Evolutionary conservation across 2,888 invertebrate species (phyloP).

Genomic region (Trimorus sp.): DNA sequence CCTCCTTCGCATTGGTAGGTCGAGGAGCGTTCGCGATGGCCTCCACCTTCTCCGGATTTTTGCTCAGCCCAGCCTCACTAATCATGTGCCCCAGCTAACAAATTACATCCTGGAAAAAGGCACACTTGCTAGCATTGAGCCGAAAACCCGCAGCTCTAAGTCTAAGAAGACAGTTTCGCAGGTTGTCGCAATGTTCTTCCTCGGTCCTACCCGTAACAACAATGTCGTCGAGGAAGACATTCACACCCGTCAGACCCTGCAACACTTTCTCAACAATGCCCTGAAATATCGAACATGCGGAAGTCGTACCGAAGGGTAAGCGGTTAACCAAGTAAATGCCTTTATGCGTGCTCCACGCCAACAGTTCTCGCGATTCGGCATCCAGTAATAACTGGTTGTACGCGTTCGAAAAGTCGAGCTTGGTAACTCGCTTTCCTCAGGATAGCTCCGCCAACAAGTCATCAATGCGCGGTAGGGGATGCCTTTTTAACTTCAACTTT

Average conservation of each 20-base stretch:
- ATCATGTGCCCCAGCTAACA: too few relatives aligned
- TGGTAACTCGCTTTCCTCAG: conserved; percentile 17
- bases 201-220: conserved; percentile 10
- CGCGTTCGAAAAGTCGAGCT: conserved; percentile 24
- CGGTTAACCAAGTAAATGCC: conserved; percentile 29
- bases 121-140: not conserved
- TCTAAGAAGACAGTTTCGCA: too few relatives aligned
- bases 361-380: conserved; percentile 6
- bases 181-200: too few relatives aligned
- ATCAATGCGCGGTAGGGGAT: conserved; percentile 68
- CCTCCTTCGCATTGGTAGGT: too few relatives aligned
- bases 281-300: conserved; percentile 26
- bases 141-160: too few relatives aligned
- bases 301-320: conserved; percentile 17
- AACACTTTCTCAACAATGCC: conserved; percentile 20
- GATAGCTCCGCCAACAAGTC: conserved; percentile 66
- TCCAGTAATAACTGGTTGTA: conserved; percentile 27
- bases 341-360: conserved; percentile 45
- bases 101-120: too few relatives aligned
- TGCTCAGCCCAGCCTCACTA: too few relatives aligned
- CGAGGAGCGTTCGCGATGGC: too few relatives aligned
- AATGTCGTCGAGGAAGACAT: conserved; percentile 6
- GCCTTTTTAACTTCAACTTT: conserved; percentile 35
- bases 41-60: too few relatives aligned
- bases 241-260: not conserved